Conservation (phyloP, 2,797 vertebrate species). For the Coreius guichenoti region DNA sequence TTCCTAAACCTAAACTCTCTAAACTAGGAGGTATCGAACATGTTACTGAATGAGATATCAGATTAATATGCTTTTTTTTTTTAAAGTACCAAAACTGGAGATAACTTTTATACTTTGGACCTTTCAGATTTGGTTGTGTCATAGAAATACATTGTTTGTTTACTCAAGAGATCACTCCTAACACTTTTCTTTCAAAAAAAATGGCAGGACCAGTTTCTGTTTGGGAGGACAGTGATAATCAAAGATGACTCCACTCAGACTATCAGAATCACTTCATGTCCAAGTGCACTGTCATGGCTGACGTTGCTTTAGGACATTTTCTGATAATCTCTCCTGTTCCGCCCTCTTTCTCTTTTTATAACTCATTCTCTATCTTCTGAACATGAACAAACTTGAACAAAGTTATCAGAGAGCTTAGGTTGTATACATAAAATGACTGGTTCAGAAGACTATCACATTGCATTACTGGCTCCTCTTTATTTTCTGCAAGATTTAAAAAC, state of each 20-base stretch:
- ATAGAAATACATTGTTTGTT: not conserved
- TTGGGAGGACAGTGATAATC: not conserved
- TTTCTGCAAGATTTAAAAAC: not conserved
- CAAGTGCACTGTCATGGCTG: constrained; percentile 21
- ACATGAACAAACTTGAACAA: constrained; percentile 19
- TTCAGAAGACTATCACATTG: not conserved
- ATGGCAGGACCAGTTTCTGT: constrained; percentile 8
- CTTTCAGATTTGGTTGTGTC: not conserved
- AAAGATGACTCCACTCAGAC: constrained; percentile 23
- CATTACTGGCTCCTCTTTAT: not conserved
- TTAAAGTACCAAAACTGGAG: not conserved
- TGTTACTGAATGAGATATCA: not conserved
- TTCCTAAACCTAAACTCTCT: not conserved
- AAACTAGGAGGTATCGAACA: not conserved
- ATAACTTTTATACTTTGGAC: not conserved
- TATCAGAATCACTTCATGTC: constrained; percentile 25
- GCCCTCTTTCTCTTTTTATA: constrained; percentile 15
- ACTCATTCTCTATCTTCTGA: constrained; percentile 19
- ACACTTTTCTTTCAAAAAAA: not conserved
- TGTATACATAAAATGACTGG: not conserved
- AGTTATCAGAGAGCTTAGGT: not conserved
- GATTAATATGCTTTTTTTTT: not conserved
- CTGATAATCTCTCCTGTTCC: constrained; percentile 30
- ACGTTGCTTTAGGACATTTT: constrained; percentile 35
- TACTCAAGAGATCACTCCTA: not conserved